These are phyloP conservation scores for Phalacrocorax carbo DNA, from an alignment of 2,113 vertebrate genomes.

Conservation along the genomic window DNA sequence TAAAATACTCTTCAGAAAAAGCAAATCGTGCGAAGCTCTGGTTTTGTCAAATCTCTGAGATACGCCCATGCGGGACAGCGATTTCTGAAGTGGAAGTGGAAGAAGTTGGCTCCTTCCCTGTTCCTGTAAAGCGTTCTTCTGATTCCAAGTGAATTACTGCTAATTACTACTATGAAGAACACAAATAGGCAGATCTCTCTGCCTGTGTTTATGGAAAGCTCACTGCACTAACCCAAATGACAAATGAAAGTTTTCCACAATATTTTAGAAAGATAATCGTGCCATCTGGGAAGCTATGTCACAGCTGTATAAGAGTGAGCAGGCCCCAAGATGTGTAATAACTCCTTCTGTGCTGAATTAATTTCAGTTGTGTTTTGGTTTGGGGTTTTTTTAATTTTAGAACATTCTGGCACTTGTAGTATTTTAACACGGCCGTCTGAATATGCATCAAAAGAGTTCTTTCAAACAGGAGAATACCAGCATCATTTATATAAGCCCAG, in stretches of 20 bases:
- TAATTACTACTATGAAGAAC: constrained; percentile 12
- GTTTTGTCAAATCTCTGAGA: neutral
- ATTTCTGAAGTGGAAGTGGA: neutral
- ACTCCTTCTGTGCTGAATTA: constrained; percentile 46
- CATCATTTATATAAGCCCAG: neutral
- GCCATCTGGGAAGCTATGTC: constrained; percentile 54
- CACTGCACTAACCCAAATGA: constrained; percentile 38
- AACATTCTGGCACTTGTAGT: neutral
- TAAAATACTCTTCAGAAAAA: neutral
- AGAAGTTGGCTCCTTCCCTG: neutral
- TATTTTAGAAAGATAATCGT: constrained; percentile 61
- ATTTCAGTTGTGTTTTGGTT: neutral
- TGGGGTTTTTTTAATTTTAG: neutral
- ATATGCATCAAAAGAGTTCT: neutral
- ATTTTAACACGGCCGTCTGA: neutral
- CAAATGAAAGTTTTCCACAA: constrained; percentile 61
- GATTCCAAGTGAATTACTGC: constrained; percentile 41
- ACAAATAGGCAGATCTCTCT: neutral
- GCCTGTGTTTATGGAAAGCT: constrained; percentile 32
- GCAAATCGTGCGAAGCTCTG: neutral
- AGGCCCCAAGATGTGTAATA: constrained; percentile 21
- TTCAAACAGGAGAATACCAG: neutral
- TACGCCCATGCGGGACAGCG: neutral
- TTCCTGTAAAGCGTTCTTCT: neutral
- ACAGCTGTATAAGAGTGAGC: constrained; percentile 30